phyloP scores from a whole-genome alignment of 2,113 vertebrate genomes.

The Parotia lawesii region DNA sequence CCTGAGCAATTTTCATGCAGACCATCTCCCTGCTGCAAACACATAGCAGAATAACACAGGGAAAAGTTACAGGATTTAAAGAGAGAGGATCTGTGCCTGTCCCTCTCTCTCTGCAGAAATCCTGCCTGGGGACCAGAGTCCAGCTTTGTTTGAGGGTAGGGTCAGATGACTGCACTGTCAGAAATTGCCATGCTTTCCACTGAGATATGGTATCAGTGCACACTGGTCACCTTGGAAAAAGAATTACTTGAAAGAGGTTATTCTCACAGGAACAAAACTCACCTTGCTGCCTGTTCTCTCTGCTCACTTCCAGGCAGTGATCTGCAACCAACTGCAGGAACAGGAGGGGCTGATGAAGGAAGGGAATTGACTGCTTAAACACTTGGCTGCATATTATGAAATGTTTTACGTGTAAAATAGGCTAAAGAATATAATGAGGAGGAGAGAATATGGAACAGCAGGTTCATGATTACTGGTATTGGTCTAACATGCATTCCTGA shows the following conservation, averaged over 20 bases:
- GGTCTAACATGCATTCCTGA: neutral
- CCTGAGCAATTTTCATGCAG: neutral
- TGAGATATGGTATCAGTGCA: neutral
- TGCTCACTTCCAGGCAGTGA: neutral
- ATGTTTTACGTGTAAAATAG: conserved; percentile 14
- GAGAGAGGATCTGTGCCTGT: neutral
- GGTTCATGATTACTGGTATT: neutral
- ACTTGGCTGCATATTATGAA: neutral
- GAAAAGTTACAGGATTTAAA: neutral
- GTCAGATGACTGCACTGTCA: neutral
- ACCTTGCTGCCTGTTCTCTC: neutral
- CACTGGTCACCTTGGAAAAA: conserved; percentile 36
- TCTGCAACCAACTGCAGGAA: neutral
- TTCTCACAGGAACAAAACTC: conserved; percentile 8
- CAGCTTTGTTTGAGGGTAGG: neutral
- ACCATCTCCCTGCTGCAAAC: neutral
- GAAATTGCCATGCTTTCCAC: neutral
- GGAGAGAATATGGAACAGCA: neutral
- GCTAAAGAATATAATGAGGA: neutral
- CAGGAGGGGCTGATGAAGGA: neutral
- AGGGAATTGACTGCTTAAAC: conserved; percentile 17
- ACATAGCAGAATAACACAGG: neutral
- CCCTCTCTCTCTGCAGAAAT: neutral
- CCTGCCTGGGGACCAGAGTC: neutral
- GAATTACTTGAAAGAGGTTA: conserved; percentile 10